Base-by-base conservation (phyloP, 2,888 invertebrate genomes). In the Nymphalis c-album region DNA sequence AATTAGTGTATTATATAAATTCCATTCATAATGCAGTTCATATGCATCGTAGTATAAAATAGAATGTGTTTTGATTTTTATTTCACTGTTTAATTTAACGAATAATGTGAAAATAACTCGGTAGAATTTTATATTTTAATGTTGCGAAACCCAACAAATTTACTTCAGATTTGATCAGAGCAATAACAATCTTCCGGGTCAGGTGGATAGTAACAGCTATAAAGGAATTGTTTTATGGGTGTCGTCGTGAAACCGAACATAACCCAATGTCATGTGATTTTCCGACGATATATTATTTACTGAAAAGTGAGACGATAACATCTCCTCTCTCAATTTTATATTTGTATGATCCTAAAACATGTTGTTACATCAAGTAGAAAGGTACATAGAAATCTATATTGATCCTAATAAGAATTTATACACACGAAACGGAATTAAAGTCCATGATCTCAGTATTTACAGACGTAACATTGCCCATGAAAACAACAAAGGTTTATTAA, bases 201-300 rank as follows among this genome's bases (percentile, higher is more conserved):
- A 82, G 80, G 80, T 81, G 80, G 76, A 74, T 77, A 73, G 76
- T 71, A 75, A 76, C 71, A 74, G 78, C 76, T 85, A 83, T 88
- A 86, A 89, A 88, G 85, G 80, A 81, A 80, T 84, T 81, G 81
- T 84, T 90, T 90, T 89, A 90, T 81, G 81, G 78, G 77, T 78
- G 79, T 84, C 83, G 74, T 75, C 79, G 83, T 87, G 84, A 86
- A 87, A 87, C 80, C 78, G 66, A 82, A 82, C 82, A 80, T 77
- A 77, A 81, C 73, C 71, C 71, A 64, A 75, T 75, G 73, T 72
- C 74, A 75, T 83, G 80, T 81, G 78, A 81, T 80, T 80, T 77
- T 76, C 78, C 46, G 51, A 64, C 63, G 55, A 63, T 71, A 66
- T 71, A 68, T 66, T 72, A 64, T 72, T 65, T 57, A 57, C 57